Percentiles rank a stretch among this genome's conserved stretches.
phyloP scores from a whole-genome alignment of 1,140 invertebrate genomes.

The Drosophila novamexicana region DNA sequence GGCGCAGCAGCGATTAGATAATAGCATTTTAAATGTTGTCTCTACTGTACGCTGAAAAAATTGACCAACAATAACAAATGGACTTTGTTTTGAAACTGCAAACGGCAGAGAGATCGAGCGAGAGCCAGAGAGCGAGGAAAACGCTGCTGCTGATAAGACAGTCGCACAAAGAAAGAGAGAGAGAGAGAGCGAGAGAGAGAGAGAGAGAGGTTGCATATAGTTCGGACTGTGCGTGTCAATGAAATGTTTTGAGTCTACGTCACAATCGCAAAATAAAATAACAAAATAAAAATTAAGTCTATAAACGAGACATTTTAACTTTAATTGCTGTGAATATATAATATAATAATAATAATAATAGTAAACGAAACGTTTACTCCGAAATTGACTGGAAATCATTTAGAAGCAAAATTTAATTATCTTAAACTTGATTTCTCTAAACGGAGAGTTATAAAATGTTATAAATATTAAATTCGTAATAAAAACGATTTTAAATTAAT shows the following conservation, averaged over 20 bases:
- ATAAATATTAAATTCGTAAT: too few species aligned
- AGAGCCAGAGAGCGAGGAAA: conserved; percentile 7
- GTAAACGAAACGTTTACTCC: neutral
- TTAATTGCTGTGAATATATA: too few species aligned
- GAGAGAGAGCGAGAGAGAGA: neutral
- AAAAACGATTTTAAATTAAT: too few species aligned
- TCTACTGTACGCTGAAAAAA: conserved; percentile 73
- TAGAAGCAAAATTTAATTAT: too few species aligned
- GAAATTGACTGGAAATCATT: neutral
- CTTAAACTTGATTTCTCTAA: too few species aligned
- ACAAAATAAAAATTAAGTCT: neutral
- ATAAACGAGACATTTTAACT: neutral
- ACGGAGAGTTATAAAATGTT: too few species aligned
- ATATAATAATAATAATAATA: neutral
- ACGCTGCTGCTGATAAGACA: conserved; percentile 18
- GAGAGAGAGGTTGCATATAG: neutral
- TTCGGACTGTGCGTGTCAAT: neutral
- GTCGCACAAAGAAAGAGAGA: neutral
- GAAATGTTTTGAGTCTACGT: conserved; percentile 3
- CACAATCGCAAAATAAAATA: neutral
- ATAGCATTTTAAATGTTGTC: conserved; percentile 76
- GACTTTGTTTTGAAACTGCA: conserved; percentile 72
- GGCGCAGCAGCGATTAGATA: conserved; percentile 61
- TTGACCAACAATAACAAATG: conserved; percentile 69
- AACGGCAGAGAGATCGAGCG: conserved; percentile 36